Evolutionary conservation across 2,888 invertebrate species (phyloP).

Genomic region (Athetis lepigone): DNA sequence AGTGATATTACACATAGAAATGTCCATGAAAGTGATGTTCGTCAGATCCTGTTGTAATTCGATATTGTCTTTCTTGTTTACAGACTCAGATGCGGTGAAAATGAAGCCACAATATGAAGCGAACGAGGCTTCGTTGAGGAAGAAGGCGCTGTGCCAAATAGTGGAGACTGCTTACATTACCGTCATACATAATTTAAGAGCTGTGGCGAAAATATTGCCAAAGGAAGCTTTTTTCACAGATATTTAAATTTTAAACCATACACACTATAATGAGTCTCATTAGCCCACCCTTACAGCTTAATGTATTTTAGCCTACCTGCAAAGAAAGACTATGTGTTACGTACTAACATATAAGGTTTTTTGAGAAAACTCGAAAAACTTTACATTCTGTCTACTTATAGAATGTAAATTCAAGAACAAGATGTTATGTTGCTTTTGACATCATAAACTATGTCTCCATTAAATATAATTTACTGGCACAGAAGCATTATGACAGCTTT

Average conservation of each 20-base stretch:
- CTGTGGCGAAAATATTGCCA: constrained; percentile 76
- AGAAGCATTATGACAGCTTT: too few species aligned
- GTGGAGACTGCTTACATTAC: constrained; percentile 73
- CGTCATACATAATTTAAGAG: constrained; percentile 81
- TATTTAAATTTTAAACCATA: constrained; percentile 21
- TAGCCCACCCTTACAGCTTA: background rate
- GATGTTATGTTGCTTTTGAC: too few species aligned
- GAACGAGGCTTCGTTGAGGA: constrained; percentile 62
- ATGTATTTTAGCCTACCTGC: background rate
- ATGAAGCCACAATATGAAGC: constrained; percentile 61
- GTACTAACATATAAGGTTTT: too few species aligned
- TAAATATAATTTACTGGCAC: too few species aligned
- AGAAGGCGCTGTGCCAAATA: constrained; percentile 71
- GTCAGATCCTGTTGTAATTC: background rate
- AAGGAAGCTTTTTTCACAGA: constrained; percentile 78
- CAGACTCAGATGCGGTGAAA: constrained; percentile 71
- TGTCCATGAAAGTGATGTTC: too few species aligned
- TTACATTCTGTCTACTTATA: too few species aligned
- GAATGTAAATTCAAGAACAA: too few species aligned
- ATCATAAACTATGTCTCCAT: too few species aligned
- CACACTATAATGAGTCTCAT: background rate
- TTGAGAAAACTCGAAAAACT: too few species aligned
- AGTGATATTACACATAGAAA: too few species aligned
- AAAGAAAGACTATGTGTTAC: background rate
- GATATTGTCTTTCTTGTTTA: constrained; percentile 13